Evolutionary conservation across 2,113 vertebrate species (phyloP).

Genomic region (Tylochromis polylepis): DNA sequence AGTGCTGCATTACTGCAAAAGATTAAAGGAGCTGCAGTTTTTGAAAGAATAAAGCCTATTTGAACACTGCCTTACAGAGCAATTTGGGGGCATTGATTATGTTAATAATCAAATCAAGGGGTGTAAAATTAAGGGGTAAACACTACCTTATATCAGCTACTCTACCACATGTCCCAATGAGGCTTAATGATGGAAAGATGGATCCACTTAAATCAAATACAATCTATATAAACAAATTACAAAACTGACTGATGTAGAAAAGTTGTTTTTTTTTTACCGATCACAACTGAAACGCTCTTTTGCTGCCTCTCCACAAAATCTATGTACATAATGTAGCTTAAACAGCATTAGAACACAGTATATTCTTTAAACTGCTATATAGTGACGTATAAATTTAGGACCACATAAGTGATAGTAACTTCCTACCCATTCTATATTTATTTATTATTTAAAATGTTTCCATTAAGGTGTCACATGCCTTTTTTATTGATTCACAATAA

Average conservation of each 20-base stretch:
- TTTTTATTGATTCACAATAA: neutral
- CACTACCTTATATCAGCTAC: neutral
- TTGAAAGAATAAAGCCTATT: neutral
- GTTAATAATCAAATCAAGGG: neutral
- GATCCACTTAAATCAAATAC: neutral
- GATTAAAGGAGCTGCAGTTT: neutral
- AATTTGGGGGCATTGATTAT: neutral
- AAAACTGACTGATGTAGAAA: neutral
- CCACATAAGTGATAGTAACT: neutral
- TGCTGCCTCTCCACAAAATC: neutral
- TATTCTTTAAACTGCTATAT: neutral
- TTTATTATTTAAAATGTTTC: neutral
- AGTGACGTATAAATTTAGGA: neutral
- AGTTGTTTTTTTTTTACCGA: neutral
- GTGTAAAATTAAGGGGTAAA: neutral
- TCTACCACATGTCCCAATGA: neutral
- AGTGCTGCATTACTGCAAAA: neutral
- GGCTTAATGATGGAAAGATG: neutral
- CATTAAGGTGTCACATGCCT: neutral
- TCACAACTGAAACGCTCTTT: neutral
- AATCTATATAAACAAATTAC: neutral
- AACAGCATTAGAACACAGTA: neutral
- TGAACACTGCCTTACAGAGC: neutral
- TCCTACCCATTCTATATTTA: neutral
- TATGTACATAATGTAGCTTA: neutral